Percentiles rank a stretch among this genome's conserved stretches.
Conservation (phyloP, 2,888 invertebrate species). For the Troides oblongomaculatus region DNA sequence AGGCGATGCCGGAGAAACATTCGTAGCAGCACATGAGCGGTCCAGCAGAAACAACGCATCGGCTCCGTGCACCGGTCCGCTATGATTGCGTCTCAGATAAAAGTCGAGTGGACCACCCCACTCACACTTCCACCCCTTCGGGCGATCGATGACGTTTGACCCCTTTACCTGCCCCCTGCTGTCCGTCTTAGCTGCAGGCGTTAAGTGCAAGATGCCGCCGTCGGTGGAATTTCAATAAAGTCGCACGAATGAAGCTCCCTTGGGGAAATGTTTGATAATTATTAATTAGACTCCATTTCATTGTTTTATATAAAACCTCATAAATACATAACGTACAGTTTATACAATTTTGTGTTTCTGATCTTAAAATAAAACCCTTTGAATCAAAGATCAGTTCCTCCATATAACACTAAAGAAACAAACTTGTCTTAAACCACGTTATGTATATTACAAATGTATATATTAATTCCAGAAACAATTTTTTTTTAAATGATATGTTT, state of each 20-base stretch:
- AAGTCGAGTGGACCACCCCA: slow-evolving; percentile 36
- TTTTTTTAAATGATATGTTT: no score
- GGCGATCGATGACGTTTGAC: slow-evolving; percentile 76
- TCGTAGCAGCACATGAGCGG: not conserved
- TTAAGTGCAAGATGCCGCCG: slow-evolving; percentile 52
- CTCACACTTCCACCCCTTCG: slow-evolving; percentile 18
- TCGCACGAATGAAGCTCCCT: not conserved
- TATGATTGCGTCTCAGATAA: slow-evolving; percentile 35
- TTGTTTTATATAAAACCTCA: no score
- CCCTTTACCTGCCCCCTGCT: slow-evolving; percentile 73
- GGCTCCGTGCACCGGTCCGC: slow-evolving; percentile 19
- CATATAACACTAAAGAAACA: no score
- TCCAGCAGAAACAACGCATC: slow-evolving; percentile 19
- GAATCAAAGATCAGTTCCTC: no score
- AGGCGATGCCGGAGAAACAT: not conserved
- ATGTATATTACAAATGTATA: no score
- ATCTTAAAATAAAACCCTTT: no score
- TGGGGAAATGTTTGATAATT: not conserved
- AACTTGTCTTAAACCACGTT: no score
- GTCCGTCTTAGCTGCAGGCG: slow-evolving; percentile 63
- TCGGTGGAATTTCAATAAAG: slow-evolving; percentile 21
- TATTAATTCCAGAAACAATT: no score
- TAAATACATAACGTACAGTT: no score
- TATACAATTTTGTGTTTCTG: no score
- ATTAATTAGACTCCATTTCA: not conserved